Percentiles rank a stretch among this genome's conserved stretches.
Evolutionary conservation across 1,140 invertebrate genomes (phyloP).

Genomic region (Harpegnathos saltator): DNA sequence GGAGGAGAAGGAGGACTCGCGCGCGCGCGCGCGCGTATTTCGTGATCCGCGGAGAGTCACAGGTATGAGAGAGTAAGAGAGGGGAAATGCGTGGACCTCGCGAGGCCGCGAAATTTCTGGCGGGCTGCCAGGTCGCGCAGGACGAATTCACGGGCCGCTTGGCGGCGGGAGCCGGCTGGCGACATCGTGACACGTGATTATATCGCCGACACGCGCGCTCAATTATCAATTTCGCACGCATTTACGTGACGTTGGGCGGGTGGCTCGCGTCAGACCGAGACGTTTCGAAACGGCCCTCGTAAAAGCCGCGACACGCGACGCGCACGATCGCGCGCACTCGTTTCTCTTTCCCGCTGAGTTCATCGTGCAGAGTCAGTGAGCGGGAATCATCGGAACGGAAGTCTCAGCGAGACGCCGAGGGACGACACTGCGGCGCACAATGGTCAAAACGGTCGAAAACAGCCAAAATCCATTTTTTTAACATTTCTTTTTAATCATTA

Average conservation of each 20-base stretch:
- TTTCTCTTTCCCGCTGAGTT: too few species aligned
- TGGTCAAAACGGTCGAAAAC: too few species aligned
- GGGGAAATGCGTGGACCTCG: background rate
- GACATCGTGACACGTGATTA: constrained; percentile 17
- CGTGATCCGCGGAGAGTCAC: background rate
- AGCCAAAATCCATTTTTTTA: too few species aligned
- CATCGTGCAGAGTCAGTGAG: too few species aligned
- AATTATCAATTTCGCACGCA: background rate
- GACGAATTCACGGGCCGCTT: constrained; percentile 3
- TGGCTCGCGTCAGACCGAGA: background rate
- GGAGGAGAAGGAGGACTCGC: background rate
- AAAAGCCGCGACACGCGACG: background rate
- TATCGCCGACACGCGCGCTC: background rate
- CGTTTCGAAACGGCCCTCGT: background rate
- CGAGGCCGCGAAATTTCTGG: constrained; percentile 15
- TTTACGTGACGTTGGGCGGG: background rate
- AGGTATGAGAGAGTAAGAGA: background rate
- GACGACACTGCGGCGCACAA: too few species aligned
- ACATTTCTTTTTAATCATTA: too few species aligned
- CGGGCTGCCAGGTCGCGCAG: constrained; percentile 13
- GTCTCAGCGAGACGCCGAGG: too few species aligned
- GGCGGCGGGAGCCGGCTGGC: too few species aligned
- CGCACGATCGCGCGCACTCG: background rate
- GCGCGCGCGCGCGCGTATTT: background rate
- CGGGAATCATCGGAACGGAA: too few species aligned